Percentiles rank a stretch among this genome's conserved stretches.
These are phyloP conservation scores for Ophiodon elongatus DNA, from an alignment of 2,113 vertebrate species.

Conservation along the genomic window DNA sequence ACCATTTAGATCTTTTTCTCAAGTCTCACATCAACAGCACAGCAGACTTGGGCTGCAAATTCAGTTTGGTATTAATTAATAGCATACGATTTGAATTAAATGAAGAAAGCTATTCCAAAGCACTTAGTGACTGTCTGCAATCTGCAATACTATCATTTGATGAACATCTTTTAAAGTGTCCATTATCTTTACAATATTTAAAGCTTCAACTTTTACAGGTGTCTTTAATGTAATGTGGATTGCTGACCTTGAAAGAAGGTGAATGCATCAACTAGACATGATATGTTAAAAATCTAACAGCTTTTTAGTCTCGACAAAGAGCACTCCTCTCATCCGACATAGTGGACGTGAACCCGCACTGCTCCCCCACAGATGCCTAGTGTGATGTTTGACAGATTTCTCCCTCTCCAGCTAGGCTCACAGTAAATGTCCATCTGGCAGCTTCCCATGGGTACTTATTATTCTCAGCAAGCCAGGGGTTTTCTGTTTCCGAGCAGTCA, in stretches of 20 bases:
- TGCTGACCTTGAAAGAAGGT: constrained; percentile 65
- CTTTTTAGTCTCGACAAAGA: constrained; percentile 69
- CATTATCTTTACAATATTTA: constrained; percentile 53
- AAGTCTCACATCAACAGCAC: constrained; percentile 3
- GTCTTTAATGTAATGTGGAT: constrained; percentile 41
- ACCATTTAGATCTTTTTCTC: constrained; percentile 1
- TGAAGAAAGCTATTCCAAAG: constrained; percentile 8
- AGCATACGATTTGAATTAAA: constrained; percentile 21
- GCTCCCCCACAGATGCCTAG: constrained; percentile 78
- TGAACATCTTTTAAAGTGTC: constrained; percentile 36
- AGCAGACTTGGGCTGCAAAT: background rate
- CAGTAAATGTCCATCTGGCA: constrained; percentile 86
- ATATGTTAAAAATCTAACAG: constrained; percentile 62
- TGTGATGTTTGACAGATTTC: constrained; percentile 84
- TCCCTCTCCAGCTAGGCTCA: constrained; percentile 81
- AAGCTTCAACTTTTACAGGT: constrained; percentile 44
- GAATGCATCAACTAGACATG: constrained; percentile 50
- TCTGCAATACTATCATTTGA: constrained; percentile 2
- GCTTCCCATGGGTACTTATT: constrained; percentile 85
- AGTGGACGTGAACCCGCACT: constrained; percentile 75
- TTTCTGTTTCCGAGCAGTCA: constrained; percentile 77
- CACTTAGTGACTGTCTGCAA: constrained; percentile 21
- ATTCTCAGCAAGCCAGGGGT: constrained; percentile 85
- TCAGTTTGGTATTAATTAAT: constrained; percentile 39
- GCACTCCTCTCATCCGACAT: constrained; percentile 66